Evolutionary conservation across 2,113 vertebrate species (phyloP).

Genomic region (Tor tambroides): DNA sequence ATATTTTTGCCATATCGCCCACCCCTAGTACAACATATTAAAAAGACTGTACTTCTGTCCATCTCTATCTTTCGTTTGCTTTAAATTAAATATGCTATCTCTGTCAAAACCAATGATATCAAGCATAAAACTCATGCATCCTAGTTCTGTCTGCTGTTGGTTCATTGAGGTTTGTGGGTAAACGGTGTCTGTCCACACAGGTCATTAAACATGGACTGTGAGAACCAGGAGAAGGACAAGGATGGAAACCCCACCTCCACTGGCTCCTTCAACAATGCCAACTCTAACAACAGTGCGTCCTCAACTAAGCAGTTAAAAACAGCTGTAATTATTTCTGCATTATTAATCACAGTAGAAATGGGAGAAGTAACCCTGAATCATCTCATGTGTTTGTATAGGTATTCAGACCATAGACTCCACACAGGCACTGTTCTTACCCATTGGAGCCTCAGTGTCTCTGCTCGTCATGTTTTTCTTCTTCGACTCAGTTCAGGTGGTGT

Average conservation of each 20-base stretch:
- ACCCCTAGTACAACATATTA: neutral
- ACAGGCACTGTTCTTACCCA: slow-evolving; percentile 96
- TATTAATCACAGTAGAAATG: neutral
- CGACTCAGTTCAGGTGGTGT: slow-evolving; percentile 99
- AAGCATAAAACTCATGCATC: too few species aligned
- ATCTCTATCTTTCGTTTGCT: too few species aligned
- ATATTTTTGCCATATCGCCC: too few species aligned
- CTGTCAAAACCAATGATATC: neutral
- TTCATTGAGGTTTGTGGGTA: neutral
- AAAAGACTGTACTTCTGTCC: neutral
- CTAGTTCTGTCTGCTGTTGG: neutral
- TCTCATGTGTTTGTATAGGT: slow-evolving; percentile 75
- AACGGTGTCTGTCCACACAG: slow-evolving; percentile 69
- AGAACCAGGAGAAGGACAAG: slow-evolving; percentile 99
- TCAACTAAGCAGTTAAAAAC: neutral
- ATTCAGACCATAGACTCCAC: slow-evolving; percentile 99
- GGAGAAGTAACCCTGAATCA: neutral
- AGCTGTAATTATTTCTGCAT: neutral
- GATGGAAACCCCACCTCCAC: slow-evolving; percentile 80
- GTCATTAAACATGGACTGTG: slow-evolving; percentile 99
- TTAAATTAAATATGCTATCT: neutral
- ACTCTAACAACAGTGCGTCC: slow-evolving; percentile 88
- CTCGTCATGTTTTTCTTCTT: slow-evolving; percentile 99
- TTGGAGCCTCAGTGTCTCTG: slow-evolving; percentile 96
- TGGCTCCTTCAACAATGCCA: slow-evolving; percentile 88